phyloP scores from a whole-genome alignment of 2,888 invertebrate genomes.

The Cecidostiba fungosa region DNA sequence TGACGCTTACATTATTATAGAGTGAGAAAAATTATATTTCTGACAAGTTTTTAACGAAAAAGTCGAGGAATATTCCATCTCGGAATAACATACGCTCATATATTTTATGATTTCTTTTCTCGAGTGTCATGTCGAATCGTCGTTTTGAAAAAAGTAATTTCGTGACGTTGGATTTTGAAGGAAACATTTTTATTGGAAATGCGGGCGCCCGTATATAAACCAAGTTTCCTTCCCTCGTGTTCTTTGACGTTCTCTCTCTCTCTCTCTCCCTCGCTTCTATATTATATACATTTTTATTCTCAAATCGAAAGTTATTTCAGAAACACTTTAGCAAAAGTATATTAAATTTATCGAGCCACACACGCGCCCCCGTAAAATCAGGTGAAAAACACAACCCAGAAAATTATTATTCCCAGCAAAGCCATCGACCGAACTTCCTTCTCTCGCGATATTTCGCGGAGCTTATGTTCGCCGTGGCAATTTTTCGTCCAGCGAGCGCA shows the following conservation, averaged over 20 bases:
- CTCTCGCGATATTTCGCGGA: not conserved
- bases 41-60: too few species aligned
- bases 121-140: not conserved
- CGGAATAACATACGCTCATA: not conserved
- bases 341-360: not conserved
- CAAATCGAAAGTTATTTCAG: too few species aligned
- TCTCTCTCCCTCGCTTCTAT: not conserved
- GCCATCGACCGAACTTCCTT: not conserved
- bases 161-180: not conserved
- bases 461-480: not conserved
- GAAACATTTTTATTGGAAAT: conserved; percentile 21
- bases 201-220: conserved; percentile 12
- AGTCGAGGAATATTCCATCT: not conserved
- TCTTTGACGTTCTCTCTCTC: conserved; percentile 22
- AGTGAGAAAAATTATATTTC: too few species aligned
- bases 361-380: not conserved
- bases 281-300: not conserved
- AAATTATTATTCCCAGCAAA: conserved; percentile 17
- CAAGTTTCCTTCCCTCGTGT: not conserved
- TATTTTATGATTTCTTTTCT: not conserved
- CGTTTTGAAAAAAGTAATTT: not conserved
- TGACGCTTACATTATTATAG: too few species aligned
- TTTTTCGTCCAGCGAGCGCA: not conserved
- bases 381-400: conserved; percentile 3
- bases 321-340: not conserved